Conservation (phyloP, 2,797 vertebrate species). For the Miichthys miiuy region DNA sequence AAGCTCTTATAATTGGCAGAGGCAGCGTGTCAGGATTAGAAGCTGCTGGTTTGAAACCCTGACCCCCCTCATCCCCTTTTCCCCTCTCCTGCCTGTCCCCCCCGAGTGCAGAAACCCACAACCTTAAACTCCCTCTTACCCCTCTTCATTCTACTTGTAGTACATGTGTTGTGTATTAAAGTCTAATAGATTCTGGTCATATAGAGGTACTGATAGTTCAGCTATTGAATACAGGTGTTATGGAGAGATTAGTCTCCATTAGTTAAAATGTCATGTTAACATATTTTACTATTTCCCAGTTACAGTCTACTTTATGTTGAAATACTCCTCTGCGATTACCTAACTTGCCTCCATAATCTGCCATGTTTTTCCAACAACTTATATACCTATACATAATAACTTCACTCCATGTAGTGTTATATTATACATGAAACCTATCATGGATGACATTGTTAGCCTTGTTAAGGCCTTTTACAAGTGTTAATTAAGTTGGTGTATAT, state of each 20-base stretch:
- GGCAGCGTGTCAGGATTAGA: slow-evolving; percentile 89
- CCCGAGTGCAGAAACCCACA: slow-evolving; percentile 44
- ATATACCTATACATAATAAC: neutral
- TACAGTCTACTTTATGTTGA: neutral
- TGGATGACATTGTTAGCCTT: slow-evolving; percentile 58
- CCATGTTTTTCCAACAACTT: neutral
- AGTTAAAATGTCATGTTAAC: neutral
- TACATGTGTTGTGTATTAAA: slow-evolving; percentile 6
- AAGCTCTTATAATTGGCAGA: slow-evolving; percentile 89
- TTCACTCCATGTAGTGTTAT: slow-evolving; percentile 9
- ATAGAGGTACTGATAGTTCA: neutral
- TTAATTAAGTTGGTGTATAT: slow-evolving; percentile 80
- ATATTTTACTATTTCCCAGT: neutral
- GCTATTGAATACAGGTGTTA: neutral
- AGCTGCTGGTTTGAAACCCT: slow-evolving; percentile 84
- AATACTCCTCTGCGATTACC: neutral
- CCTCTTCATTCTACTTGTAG: slow-evolving; percentile 17
- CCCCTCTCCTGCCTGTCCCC: slow-evolving; percentile 11
- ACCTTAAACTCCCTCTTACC: slow-evolving; percentile 52
- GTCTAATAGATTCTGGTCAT: slow-evolving; percentile 7
- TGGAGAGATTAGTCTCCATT: neutral
- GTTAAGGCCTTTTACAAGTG: slow-evolving; percentile 69
- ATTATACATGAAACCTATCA: slow-evolving; percentile 39
- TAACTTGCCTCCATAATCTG: neutral
- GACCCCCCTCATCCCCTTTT: slow-evolving; percentile 71